Percentiles rank a stretch among this genome's conserved stretches.
These are phyloP conservation scores for Crambe crambe DNA, from an alignment of 37 sponge, comb jelly and placozoan species.

Conservation along the genomic window DNA sequence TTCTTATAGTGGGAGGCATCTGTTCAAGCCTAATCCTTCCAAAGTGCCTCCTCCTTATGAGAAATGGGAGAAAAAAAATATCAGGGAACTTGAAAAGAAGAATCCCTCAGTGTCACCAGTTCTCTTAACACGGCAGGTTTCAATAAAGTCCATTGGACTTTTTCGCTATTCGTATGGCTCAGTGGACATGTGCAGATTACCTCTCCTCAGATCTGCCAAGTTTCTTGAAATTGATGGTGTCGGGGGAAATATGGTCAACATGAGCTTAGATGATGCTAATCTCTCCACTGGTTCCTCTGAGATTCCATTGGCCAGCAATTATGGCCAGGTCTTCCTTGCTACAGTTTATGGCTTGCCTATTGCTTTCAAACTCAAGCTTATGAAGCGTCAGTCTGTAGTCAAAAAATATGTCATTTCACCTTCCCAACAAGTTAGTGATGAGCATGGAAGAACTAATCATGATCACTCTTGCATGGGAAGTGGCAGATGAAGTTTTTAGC, in stretches of 20 bases:
- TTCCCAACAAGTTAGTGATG: constrained; percentile 32
- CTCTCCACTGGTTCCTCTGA: constrained; percentile 38
- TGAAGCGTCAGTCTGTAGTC: constrained; percentile 17
- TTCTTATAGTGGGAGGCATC: constrained; percentile 55
- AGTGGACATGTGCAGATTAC: constrained; percentile 70
- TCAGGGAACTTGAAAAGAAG: constrained; percentile 62
- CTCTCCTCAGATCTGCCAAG: constrained; percentile 65
- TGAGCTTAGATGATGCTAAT: constrained; percentile 65
- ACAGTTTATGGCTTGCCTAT: constrained; percentile 59
- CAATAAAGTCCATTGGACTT: constrained; percentile 22
- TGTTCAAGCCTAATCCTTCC: constrained; percentile 44
- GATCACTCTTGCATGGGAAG: constrained; percentile 40
- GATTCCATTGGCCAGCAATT: constrained; percentile 80
- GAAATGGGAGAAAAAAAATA: constrained; percentile 57
- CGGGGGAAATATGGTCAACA: constrained; percentile 28
- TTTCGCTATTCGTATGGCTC: constrained; percentile 58
- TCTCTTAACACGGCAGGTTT: constrained; percentile 14
- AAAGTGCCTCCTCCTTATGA: constrained; percentile 28
- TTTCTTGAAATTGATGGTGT: constrained; percentile 58
- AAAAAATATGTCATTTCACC: constrained; percentile 3
- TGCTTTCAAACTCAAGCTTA: constrained; percentile 30
- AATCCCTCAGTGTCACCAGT: constrained; percentile 27
- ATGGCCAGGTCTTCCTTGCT: constrained; percentile 58
- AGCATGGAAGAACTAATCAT: constrained; percentile 38
- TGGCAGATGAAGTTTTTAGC: constrained; percentile 59